phyloP scores from a whole-genome alignment of 2,113 vertebrate genomes.

The Zosterops japonicus region DNA sequence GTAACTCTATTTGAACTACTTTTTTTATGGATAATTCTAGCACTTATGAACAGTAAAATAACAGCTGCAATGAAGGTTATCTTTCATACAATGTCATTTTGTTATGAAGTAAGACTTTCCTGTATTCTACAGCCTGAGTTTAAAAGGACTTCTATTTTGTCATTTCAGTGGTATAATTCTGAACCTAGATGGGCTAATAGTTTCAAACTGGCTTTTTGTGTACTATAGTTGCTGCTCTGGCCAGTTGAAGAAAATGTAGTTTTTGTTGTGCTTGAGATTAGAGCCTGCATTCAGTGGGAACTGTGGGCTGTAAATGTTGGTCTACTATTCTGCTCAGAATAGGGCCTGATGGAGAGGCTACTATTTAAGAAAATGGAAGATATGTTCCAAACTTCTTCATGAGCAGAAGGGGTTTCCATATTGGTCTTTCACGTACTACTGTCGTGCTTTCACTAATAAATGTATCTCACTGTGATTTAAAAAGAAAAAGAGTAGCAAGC shows the following conservation, averaged over 20 bases:
- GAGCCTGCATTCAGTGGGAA: background rate
- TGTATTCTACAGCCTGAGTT: background rate
- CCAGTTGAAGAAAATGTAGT: background rate
- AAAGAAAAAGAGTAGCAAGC: background rate
- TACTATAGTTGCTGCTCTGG: background rate
- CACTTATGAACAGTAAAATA: background rate
- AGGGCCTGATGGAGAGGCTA: background rate
- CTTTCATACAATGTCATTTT: slow-evolving; percentile 9
- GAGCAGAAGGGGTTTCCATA: background rate
- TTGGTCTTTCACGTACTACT: background rate
- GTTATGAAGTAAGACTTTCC: background rate
- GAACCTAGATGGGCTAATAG: background rate
- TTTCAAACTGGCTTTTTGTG: background rate
- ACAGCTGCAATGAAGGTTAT: background rate
- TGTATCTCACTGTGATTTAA: background rate
- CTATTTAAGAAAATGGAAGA: background rate
- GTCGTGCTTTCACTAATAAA: background rate
- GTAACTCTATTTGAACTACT: background rate
- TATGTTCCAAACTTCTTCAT: background rate
- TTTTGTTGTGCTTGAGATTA: background rate
- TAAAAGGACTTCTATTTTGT: background rate
- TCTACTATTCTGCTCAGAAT: background rate
- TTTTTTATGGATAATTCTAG: background rate
- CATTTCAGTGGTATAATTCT: background rate
- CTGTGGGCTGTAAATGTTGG: background rate